phyloP scores from a whole-genome alignment of 2,113 vertebrate genomes.

The Panthera uncia region DNA sequence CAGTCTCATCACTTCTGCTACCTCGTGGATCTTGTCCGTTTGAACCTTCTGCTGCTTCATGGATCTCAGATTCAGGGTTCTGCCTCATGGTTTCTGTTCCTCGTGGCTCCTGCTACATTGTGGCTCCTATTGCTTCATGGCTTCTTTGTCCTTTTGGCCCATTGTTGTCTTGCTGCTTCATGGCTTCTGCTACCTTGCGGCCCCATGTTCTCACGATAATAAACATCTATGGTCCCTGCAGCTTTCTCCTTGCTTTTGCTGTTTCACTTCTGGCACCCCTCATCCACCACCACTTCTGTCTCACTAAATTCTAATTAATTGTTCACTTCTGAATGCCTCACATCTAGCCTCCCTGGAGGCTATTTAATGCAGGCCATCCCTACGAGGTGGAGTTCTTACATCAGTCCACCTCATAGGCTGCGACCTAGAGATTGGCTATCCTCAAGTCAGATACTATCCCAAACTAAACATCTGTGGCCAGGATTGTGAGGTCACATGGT shows the following conservation, averaged over 20 bases:
- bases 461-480: constrained; percentile 2
- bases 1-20: background rate
- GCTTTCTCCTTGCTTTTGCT: constrained; percentile 45
- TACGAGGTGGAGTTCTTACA: constrained; percentile 11
- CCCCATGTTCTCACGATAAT: constrained; percentile 9
- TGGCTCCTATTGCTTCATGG: constrained; percentile 46
- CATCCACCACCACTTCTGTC: background rate
- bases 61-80: constrained; percentile 42
- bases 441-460: background rate
- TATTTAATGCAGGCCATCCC: background rate
- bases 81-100: constrained; percentile 18
- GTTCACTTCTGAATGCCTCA: constrained; percentile 16
- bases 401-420: background rate
- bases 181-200: constrained; percentile 44
- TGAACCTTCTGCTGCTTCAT: constrained; percentile 20
- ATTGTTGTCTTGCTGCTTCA: constrained; percentile 39
- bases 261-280: constrained; percentile 10
- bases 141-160: constrained; percentile 11
- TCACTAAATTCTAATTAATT: constrained; percentile 13
- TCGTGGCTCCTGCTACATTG: background rate
- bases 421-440: background rate
- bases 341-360: background rate
- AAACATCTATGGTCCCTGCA: constrained; percentile 30
- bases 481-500: constrained; percentile 39
- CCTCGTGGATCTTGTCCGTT: background rate